Conservation (phyloP, 2,113 vertebrate species). For the Camelus bactrianus region DNA sequence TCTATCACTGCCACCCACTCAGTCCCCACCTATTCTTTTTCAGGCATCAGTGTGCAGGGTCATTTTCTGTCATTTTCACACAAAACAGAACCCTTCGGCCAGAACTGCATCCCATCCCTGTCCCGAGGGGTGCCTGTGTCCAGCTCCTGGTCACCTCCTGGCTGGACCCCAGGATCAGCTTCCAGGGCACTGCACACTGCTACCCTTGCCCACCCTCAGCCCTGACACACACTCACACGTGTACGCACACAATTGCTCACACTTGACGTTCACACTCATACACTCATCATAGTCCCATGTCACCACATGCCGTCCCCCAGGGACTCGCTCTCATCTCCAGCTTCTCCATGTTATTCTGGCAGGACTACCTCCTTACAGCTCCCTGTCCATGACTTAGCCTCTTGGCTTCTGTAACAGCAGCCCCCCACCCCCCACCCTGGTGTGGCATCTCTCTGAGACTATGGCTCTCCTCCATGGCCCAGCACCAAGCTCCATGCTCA, state of each 20-base stretch:
- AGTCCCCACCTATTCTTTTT: background rate
- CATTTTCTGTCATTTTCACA: no score
- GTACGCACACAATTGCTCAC: background rate
- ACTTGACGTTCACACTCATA: background rate
- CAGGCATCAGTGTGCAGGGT: rapidly evolving
- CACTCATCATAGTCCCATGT: background rate
- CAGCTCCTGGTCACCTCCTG: background rate
- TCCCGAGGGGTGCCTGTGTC: background rate
- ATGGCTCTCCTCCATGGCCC: background rate
- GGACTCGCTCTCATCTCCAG: background rate
- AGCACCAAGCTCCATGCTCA: background rate
- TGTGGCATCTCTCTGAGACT: background rate
- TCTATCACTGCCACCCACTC: no score
- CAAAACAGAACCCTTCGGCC: background rate
- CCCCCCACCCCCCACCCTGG: background rate
- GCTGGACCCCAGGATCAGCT: background rate
- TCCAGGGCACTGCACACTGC: background rate
- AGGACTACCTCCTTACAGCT: background rate
- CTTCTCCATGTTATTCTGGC: background rate
- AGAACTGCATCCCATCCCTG: no score
- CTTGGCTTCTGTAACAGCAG: background rate
- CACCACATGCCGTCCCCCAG: no score
- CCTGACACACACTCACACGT: background rate
- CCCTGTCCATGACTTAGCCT: background rate
- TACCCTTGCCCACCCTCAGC: background rate